A percentile compares a stretch with the other conserved stretches of the same genome.
These are phyloP conservation scores for Melinopterus prodromus DNA, from an alignment of 2,888 invertebrate species.

Conservation along the genomic window DNA sequence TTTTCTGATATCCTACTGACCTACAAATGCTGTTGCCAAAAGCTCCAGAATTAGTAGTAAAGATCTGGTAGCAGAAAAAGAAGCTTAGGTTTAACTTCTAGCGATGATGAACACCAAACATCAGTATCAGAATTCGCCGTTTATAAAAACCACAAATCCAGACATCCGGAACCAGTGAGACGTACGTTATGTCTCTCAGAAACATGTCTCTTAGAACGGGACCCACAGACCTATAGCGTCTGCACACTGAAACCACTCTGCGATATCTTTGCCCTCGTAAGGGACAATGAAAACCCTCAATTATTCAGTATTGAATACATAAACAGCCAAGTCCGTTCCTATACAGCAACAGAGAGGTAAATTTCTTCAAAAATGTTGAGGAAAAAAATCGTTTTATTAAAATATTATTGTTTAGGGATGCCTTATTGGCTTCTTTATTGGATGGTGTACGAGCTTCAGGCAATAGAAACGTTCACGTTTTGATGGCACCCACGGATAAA, in stretches of 20 bases:
- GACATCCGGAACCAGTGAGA: slow-evolving; percentile 85
- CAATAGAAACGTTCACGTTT: slow-evolving; percentile 95
- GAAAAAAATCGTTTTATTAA: not conserved
- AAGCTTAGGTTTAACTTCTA: slow-evolving; percentile 64
- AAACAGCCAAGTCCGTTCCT: slow-evolving; percentile 87
- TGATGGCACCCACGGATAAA: slow-evolving; percentile 83
- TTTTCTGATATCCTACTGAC: no score
- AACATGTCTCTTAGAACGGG: slow-evolving; percentile 94
- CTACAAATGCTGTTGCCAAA: no score
- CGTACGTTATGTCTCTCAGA: slow-evolving; percentile 94
- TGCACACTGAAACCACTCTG: slow-evolving; percentile 84
- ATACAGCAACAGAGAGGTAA: slow-evolving; percentile 90
- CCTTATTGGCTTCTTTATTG: slow-evolving; percentile 91
- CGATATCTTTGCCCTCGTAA: slow-evolving; percentile 90
- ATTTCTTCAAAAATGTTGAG: not conserved
- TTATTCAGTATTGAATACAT: slow-evolving; percentile 94
- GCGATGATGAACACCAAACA: slow-evolving; percentile 94
- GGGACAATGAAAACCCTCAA: slow-evolving; percentile 92
- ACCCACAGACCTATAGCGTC: slow-evolving; percentile 95
- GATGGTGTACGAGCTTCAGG: slow-evolving; percentile 98
- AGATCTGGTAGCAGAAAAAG: no score
- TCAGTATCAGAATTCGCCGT: slow-evolving; percentile 97
- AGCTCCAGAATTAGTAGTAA: no score
- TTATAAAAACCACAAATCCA: slow-evolving; percentile 84
- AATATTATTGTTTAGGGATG: slow-evolving; percentile 73